Evolutionary conservation across 2,113 vertebrate species (phyloP), one percentile per base, ranked within the genome.

Genomic region (Poecilia latipinna): DNA sequence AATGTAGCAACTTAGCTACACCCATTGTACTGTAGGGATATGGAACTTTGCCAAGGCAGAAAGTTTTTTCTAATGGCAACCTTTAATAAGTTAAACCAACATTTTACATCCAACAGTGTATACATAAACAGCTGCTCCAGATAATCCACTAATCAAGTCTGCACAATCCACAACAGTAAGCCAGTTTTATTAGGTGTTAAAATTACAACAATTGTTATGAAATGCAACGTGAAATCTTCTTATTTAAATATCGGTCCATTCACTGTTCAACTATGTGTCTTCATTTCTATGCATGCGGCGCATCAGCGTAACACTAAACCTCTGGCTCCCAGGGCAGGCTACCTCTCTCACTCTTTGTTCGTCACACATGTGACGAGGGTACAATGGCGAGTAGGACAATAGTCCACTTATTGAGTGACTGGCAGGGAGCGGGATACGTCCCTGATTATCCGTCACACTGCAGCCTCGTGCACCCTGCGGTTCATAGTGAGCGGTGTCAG

Each of bases 371-470:
- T 91, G 92, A 92, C 88, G 74, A 37, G 75, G 57, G 64, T 83
- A 91, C 90, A 93, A 91, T 90, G 60, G 89, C 77, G 75, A 28
- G 24, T 28, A 0, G 82, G 65, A 92, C 90, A 93, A 91, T 86
- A 84, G 90, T 82, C 84, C 86, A 90, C 90, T 92, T 91, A 89
- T 85, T 88, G 89, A 89, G 82, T 89, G 90, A 89, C 88, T 86
- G 83, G 75, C 86, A 81, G 82, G 80, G 88, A 87, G 85, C 82
- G 84, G 85, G 88, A 87, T 84, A 72, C 82, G 68, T 88, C 77
- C 82, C 83, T 28, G 90, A 86, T 90, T 86, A 61, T 74, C 87
- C 86, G 88, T 90, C 90, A 83, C 80, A 83, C 84, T 12, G 51
- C 74, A 39, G 82, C 85, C 85, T 87, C 57, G 69, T 84, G 87